Evolutionary conservation across 2,113 vertebrate species (phyloP), one percentile per base, ranked within the genome.

Genomic region (Syngnathoides biaculeatus): DNA sequence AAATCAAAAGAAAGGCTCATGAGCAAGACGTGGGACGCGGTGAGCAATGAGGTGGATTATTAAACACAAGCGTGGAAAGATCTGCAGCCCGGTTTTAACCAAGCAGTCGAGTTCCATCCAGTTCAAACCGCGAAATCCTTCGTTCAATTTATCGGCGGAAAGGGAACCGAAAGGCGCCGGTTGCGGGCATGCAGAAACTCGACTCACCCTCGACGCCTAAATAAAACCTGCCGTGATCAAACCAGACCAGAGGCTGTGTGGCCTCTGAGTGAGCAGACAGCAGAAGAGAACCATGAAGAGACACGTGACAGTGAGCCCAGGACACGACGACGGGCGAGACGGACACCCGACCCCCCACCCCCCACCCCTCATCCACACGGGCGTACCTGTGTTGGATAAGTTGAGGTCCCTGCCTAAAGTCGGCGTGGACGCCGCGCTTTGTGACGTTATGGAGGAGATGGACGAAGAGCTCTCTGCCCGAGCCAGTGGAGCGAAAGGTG

Each of bases 211-310:
- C 96, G 89, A 98, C 96, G 92, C 95, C 95, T 93, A 98, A 96
- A 96, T 95, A 95, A 96, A 97, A 98, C 93, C 96, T 96, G 94
- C 95, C 95, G 91, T 95, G 95, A 94, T 97, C 95, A 96, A 98
- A 97, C 95, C 96, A 98, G 85, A 98, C 94, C 94, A 97, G 93
- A 93, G 95, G 95, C 93, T 95, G 96, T 80, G 94, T 93, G 92
- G 94, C 95, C 93, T 96, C 96, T 98, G 94, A 92, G 90, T 88
- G 92, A 89, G 92, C 90, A 65, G 94, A 93, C 91, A 92, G 65
- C 91, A 91, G 90, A 76, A 91, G 70, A 83, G 66, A 81, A 91
- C 89, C 88, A 73, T 80, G 81, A 89, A 92, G 84, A 93, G 75
- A 90, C 87, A 84, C 73, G 81, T 71, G 77, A 76, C 65, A 20